Percentiles rank a stretch among this genome's conserved stretches.
Evolutionary conservation across 2,113 vertebrate genomes (phyloP).

Genomic region (Opisthocomus hoazin): DNA sequence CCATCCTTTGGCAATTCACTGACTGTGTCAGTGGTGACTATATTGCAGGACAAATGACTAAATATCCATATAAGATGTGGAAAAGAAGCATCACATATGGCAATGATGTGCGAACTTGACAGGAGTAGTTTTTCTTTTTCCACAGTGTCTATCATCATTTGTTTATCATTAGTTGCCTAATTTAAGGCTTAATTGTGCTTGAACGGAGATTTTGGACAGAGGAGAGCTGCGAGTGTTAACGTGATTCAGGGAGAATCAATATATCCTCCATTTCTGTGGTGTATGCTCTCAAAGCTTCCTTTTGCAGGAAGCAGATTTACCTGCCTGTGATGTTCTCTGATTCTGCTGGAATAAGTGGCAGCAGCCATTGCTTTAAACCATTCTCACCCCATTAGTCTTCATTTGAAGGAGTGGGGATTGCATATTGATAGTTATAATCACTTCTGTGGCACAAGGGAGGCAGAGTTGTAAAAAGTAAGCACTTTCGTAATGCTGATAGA

Average conservation of each 20-base stretch:
- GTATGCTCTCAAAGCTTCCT: not conserved
- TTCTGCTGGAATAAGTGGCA: not conserved
- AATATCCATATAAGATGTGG: not conserved
- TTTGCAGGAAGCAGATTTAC: not conserved
- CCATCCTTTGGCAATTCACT: not conserved
- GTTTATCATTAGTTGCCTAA: not conserved
- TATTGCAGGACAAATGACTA: not conserved
- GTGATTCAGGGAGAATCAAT: not conserved
- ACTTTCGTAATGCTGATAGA: not conserved
- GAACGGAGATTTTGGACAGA: not conserved
- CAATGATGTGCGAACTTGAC: not conserved
- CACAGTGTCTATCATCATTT: not conserved
- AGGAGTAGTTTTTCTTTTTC: not conserved
- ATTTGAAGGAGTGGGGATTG: not conserved
- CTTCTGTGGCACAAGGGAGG: not conserved
- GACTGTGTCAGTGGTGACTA: not conserved
- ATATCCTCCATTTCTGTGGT: not conserved
- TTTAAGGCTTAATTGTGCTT: constrained; percentile 7
- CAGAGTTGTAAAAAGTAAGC: not conserved
- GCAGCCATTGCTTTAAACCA: not conserved
- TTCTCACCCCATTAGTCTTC: not conserved
- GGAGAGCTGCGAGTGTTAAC: not conserved
- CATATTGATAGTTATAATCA: not conserved
- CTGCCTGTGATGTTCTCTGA: not conserved
- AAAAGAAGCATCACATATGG: not conserved